phyloP scores from a whole-genome alignment of 2,113 vertebrate genomes.

The Syngnathoides biaculeatus region DNA sequence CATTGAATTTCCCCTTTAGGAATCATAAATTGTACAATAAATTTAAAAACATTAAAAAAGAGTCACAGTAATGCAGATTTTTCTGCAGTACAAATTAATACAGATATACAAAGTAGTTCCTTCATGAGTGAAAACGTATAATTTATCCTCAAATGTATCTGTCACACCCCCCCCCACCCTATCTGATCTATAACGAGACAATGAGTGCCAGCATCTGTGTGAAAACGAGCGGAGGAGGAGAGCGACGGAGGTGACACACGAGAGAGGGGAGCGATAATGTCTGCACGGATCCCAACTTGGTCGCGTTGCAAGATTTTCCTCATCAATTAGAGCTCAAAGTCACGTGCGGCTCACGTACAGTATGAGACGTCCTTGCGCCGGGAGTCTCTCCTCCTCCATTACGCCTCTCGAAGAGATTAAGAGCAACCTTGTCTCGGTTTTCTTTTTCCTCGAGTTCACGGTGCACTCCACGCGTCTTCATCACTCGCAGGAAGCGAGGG shows the following conservation, averaged over 20 bases:
- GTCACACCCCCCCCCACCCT: conserved; percentile 17
- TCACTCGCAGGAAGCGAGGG: conserved; percentile 1
- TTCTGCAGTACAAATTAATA: conserved; percentile 17
- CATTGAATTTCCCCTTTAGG: not conserved
- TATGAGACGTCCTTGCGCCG: conserved; percentile 56
- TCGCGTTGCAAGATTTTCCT: conserved; percentile 46
- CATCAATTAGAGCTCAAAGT: conserved; percentile 57
- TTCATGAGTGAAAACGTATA: conserved; percentile 42
- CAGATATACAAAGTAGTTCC: conserved; percentile 39
- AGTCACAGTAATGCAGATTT: not conserved
- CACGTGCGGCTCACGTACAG: conserved; percentile 39
- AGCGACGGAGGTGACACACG: conserved; percentile 48
- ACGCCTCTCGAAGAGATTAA: conserved; percentile 48
- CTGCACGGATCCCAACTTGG: conserved; percentile 39
- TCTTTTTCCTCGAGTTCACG: conserved; percentile 32
- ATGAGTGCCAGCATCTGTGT: conserved; percentile 23
- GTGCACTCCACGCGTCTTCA: conserved; percentile 19
- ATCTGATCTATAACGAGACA: conserved; percentile 40
- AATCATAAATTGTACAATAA: not conserved
- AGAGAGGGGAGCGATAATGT: conserved; percentile 49
- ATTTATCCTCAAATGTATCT: conserved; percentile 40
- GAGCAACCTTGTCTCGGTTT: conserved; percentile 36
- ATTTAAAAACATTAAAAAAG: not conserved
- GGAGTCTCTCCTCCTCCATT: conserved; percentile 33
- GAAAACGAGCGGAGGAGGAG: conserved; percentile 32